These are phyloP conservation scores for Liodrosophila aerea DNA, from an alignment of 2,888 invertebrate genomes.

Conservation along the genomic window DNA sequence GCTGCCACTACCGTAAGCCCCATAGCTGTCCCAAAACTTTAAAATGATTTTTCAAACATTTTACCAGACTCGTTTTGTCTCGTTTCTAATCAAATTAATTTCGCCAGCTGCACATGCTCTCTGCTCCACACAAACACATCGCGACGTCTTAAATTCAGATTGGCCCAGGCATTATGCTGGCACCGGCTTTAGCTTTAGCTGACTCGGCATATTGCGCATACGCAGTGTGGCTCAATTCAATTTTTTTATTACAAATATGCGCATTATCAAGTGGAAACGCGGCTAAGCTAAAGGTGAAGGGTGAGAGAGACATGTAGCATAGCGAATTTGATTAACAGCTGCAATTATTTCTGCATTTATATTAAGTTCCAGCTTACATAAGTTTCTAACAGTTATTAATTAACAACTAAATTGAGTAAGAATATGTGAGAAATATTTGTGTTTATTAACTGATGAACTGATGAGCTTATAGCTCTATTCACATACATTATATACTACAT, in stretches of 20 bases:
- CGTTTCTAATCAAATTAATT: conserved; percentile 68
- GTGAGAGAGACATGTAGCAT: conserved; percentile 20
- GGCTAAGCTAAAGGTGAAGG: conserved; percentile 54
- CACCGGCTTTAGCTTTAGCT: conserved; percentile 16
- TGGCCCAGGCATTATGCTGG: neutral
- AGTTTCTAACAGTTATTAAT: too few relatives aligned
- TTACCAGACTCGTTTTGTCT: conserved; percentile 35
- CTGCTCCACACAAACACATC: conserved; percentile 9
- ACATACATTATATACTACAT: too few relatives aligned
- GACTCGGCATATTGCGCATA: conserved; percentile 58
- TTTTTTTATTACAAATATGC: too few relatives aligned
- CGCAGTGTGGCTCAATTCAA: conserved; percentile 60
- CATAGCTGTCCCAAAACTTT: conserved; percentile 15
- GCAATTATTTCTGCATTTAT: conserved; percentile 9
- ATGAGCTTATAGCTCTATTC: too few relatives aligned
- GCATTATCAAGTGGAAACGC: too few relatives aligned
- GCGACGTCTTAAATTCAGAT: neutral
- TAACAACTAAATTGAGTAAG: too few relatives aligned
- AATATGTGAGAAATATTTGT: too few relatives aligned
- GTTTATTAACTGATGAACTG: too few relatives aligned
- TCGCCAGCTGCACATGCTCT: conserved; percentile 56
- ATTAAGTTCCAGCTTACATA: neutral
- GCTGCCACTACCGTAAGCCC: conserved; percentile 4
- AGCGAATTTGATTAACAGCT: conserved; percentile 6
- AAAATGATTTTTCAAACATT: conserved; percentile 55